These are phyloP conservation scores for Xerus rutilus DNA, from an alignment of 2,797 vertebrate species.

Conservation along the genomic window DNA sequence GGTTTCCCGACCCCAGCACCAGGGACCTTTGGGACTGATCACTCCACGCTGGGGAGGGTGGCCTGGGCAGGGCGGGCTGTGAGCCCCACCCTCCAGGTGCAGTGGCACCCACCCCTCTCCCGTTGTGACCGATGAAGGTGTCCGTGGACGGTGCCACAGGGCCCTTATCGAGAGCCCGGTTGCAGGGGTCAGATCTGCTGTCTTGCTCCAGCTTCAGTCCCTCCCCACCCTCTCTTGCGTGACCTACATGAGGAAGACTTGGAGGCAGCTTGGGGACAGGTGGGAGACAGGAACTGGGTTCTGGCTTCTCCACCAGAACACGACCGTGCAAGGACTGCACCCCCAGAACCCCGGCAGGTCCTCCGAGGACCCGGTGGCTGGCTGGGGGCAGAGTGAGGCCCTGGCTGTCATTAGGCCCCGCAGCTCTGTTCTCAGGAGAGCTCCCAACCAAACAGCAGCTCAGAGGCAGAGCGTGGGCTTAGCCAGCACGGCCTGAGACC, in stretches of 20 bases:
- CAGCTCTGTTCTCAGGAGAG: too few species aligned
- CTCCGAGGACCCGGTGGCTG: fast-evolving
- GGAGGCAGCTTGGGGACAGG: fast-evolving
- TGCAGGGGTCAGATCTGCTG: neutral
- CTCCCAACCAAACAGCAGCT: neutral
- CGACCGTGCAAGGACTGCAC: too few species aligned
- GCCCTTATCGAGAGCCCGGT: neutral
- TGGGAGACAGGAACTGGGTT: neutral
- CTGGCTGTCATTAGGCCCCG: fast-evolving
- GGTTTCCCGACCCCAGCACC: neutral
- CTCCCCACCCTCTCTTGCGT: too few species aligned
- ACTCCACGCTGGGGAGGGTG: too few species aligned
- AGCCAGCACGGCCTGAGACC: neutral
- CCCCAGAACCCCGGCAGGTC: neutral
- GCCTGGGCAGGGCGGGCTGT: fast-evolving
- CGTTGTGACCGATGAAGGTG: too few species aligned
- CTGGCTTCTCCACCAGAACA: neutral
- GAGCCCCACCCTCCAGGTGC: neutral
- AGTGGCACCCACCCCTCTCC: neutral
- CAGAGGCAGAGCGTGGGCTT: neutral
- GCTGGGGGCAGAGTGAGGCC: fast-evolving
- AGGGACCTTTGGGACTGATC: too few species aligned
- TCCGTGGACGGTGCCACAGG: neutral
- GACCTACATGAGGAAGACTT: neutral
- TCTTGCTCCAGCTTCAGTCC: neutral